These are phyloP conservation scores for Drosophila prolongata DNA, from an alignment of 2,888 invertebrate genomes.

Conservation along the genomic window DNA sequence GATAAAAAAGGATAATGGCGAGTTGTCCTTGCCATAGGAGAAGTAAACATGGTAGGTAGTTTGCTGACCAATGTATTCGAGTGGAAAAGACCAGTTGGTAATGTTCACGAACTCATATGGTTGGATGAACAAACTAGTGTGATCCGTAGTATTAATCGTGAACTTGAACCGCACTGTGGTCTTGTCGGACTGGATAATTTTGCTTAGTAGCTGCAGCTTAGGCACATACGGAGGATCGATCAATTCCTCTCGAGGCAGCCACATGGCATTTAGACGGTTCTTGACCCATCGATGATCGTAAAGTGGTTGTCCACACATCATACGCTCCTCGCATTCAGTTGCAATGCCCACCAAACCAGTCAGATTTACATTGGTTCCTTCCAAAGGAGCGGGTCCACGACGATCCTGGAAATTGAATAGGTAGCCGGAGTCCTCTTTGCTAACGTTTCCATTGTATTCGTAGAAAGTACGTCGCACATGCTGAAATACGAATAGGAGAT, in stretches of 20 bases:
- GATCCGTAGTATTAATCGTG: constrained; percentile 68
- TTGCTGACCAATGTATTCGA: constrained; percentile 51
- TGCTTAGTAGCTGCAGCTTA: constrained; percentile 58
- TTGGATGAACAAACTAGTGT: constrained; percentile 73
- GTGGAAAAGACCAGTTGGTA: constrained; percentile 74
- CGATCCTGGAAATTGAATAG: constrained; percentile 85
- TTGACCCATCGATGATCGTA: constrained; percentile 72
- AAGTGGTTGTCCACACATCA: constrained; percentile 77
- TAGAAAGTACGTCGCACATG: constrained; percentile 85
- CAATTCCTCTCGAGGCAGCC: constrained; percentile 66
- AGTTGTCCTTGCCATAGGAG: constrained; percentile 63
- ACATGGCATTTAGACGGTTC: constrained; percentile 54
- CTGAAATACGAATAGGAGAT: constrained; percentile 69
- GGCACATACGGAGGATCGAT: constrained; percentile 59
- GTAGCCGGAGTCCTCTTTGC: constrained; percentile 84
- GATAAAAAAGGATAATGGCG: constrained; percentile 69
- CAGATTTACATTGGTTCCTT: constrained; percentile 50
- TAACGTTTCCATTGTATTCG: constrained; percentile 77
- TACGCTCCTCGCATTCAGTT: constrained; percentile 66
- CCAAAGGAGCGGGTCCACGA: constrained; percentile 52
- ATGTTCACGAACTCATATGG: constrained; percentile 62
- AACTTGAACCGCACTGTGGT: constrained; percentile 62
- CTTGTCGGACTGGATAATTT: constrained; percentile 46
- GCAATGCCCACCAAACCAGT: constrained; percentile 56
- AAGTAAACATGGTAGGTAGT: constrained; percentile 70